Conservation (phyloP, 2,797 vertebrate species). For the Sebastes matsubarae region DNA sequence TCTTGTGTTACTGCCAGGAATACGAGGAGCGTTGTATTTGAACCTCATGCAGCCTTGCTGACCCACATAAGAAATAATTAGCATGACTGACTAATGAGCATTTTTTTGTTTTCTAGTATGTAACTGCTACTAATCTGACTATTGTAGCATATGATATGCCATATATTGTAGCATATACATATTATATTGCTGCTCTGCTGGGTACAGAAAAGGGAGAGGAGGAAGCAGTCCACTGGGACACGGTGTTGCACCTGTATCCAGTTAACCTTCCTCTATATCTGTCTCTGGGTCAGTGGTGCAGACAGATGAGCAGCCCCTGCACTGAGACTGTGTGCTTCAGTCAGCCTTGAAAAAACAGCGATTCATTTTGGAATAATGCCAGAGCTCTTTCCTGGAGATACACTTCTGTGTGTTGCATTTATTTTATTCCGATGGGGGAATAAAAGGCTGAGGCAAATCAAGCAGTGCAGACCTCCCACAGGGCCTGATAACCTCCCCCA, state of each 20-base stretch:
- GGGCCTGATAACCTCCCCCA: background rate
- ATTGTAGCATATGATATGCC: background rate
- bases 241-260: constrained; percentile 36
- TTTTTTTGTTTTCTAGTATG: background rate
- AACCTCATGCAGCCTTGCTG: background rate
- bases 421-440: background rate
- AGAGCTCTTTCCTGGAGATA: background rate
- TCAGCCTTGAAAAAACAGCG: background rate
- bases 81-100: background rate
- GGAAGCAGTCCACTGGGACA: constrained; percentile 17
- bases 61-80: background rate
- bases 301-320: constrained; percentile 40
- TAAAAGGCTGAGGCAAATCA: background rate
- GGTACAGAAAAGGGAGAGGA: background rate
- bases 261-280: constrained; percentile 24
- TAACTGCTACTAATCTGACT: background rate
- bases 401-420: background rate
- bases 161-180: too few species aligned
- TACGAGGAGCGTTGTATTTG: background rate
- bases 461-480: background rate
- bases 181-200: background rate
- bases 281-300: constrained; percentile 30
- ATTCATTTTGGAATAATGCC: background rate
- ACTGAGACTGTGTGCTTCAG: background rate
- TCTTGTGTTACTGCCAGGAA: background rate